phyloP scores from a whole-genome alignment of 2,888 invertebrate genomes.

The Volucella inflata region DNA sequence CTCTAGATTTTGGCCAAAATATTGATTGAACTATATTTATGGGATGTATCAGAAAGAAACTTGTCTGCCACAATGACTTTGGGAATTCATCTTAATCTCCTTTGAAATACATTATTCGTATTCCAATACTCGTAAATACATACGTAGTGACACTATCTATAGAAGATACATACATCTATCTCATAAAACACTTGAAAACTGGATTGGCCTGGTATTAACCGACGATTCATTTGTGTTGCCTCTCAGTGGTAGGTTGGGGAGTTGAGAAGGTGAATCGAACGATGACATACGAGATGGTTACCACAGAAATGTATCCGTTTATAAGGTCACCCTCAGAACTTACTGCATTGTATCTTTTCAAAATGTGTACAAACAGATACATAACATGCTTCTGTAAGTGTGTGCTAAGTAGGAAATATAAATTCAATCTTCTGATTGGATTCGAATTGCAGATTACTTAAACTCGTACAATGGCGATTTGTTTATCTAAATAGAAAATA shows the following conservation, averaged over 20 bases:
- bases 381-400: not conserved
- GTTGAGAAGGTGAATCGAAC: constrained; percentile 43
- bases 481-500: constrained; percentile 32
- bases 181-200: not conserved
- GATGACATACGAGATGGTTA: constrained; percentile 45
- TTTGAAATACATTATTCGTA: constrained; percentile 27
- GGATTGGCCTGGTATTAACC: not conserved
- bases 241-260: not conserved
- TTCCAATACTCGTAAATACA: constrained; percentile 27
- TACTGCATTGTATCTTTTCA: not conserved
- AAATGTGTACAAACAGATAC: not conserved
- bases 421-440: constrained; percentile 53
- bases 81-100: constrained; percentile 36
- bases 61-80: constrained; percentile 28
- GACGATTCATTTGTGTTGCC: not conserved
- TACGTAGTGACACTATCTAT: not conserved
- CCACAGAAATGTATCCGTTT: constrained; percentile 25
- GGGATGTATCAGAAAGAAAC: not conserved
- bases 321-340: constrained; percentile 33
- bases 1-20: constrained; percentile 16
- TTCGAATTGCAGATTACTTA: constrained; percentile 52
- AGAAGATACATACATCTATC: not conserved
- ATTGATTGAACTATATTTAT: not conserved
- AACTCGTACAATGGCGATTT: not conserved
- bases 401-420: constrained; percentile 41